These are phyloP conservation scores for Tapera naevia DNA, from an alignment of 2,797 vertebrate species.

Conservation along the genomic window DNA sequence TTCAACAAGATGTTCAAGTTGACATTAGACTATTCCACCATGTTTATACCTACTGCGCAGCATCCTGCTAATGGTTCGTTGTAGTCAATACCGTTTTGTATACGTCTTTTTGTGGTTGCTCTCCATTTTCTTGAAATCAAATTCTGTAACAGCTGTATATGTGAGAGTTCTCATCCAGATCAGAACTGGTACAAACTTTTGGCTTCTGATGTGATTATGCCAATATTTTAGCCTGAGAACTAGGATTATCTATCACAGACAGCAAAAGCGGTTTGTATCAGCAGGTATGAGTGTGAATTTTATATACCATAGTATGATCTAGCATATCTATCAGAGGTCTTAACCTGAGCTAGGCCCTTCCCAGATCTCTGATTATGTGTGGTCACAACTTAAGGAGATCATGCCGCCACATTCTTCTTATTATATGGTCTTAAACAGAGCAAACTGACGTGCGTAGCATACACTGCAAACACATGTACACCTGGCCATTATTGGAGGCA, in stretches of 20 bases:
- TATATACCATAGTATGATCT: not conserved
- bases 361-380: not conserved
- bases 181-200: not conserved
- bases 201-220: not conserved
- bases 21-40: not conserved
- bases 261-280: not conserved
- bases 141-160: not conserved
- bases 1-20: not conserved
- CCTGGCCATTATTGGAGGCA: not conserved
- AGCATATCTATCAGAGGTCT: not conserved
- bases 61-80: not conserved
- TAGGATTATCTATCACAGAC: not conserved
- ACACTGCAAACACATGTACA: not conserved
- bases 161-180: not conserved
- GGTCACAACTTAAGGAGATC: not conserved
- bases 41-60: not conserved
- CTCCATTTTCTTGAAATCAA: not conserved
- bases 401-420: rapidly evolving
- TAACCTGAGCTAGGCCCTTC: not conserved
- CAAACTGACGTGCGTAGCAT: not conserved
- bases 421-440: not conserved
- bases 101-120: not conserved
- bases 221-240: not conserved
- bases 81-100: not conserved
- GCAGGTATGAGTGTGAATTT: not conserved